A percentile compares a stretch with the other conserved stretches of the same genome.
Evolutionary conservation across 2,888 invertebrate species (phyloP).

Genomic region (Myopa tessellatipennis): DNA sequence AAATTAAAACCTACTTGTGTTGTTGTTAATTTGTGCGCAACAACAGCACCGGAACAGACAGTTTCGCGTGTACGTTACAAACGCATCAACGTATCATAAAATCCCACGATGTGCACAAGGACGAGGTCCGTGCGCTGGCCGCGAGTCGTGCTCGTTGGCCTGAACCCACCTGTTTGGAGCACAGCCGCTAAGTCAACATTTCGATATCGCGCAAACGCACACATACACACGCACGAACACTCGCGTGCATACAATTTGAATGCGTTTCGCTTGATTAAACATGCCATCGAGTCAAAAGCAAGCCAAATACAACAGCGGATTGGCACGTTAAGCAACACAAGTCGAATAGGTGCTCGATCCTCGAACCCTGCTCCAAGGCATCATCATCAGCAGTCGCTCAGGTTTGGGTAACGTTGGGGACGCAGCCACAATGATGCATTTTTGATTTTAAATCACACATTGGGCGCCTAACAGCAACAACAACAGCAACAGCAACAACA

Average conservation of each 20-base stretch:
- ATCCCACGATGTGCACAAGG: conserved; percentile 24
- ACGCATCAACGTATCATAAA: conserved; percentile 33
- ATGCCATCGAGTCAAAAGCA: conserved; percentile 30
- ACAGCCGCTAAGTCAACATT: conserved; percentile 8
- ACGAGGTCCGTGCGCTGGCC: neutral
- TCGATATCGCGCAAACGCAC: conserved; percentile 8
- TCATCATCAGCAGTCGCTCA: neutral
- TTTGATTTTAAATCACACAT: conserved; percentile 29
- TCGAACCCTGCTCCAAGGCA: conserved; percentile 6
- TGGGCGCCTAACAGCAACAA: conserved; percentile 9
- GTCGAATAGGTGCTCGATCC: neutral
- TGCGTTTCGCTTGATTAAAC: conserved; percentile 31
- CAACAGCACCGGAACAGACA: neutral
- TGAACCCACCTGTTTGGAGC: conserved; percentile 32
- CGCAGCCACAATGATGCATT: conserved; percentile 29
- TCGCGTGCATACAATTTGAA: conserved; percentile 13
- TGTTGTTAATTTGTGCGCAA: conserved; percentile 27
- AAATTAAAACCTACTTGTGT: conserved; percentile 26
- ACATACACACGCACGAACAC: conserved; percentile 4
- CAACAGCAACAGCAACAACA: neutral
- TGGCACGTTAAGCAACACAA: conserved; percentile 13
- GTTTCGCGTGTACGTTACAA: conserved; percentile 14
- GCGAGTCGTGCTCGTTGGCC: neutral
- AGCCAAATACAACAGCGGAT: neutral
- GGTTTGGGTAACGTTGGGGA: conserved; percentile 3